Base-by-base conservation (phyloP, 2,888 invertebrate genomes). In the Athalia rosae region DNA sequence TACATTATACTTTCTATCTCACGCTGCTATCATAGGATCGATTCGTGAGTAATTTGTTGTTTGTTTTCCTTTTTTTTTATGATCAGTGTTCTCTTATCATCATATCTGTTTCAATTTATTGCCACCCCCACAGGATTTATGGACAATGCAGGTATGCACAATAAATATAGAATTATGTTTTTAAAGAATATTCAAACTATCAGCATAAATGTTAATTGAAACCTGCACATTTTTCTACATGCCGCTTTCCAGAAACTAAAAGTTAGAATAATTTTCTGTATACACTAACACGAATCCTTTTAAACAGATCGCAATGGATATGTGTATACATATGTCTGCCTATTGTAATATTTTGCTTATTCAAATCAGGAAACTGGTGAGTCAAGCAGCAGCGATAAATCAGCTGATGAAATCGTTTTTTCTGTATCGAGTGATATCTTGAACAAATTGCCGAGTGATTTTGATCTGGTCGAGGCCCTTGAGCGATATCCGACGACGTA, bases 341-440 rank as follows among this genome's bases (percentile, higher is more conserved):
- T 28, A 28, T 28, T 28, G 28, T 28, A 28, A 28, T 28, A 28
- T 28, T 28, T 28, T 28, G 28, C 28, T 2, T 28, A 28, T 53
- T 53, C 48, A n/a, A 77, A 66, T n/a, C 83, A 95, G 95, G 95
- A 95, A 85, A 92, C 94, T 3, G 91, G 92, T 82, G 90, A 92
- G 0, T 89, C 92, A 0, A 93, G 93, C 15, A 92, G 92, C 3
- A 92, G 91, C 0, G 93, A 92, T 4, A 93, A 92, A 79, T 94
- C 96, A 0, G 93, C 95, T 0, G 97, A 98, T 84, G 94, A 96
- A 83, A 92, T 95, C 62, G 95, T 97, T 0, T 93, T 93, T 88
- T 94, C 93, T 74, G 95, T 97, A 0, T 94, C 97, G 0, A 92
- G 93, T 53, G 97, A 97, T 85, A 94, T 98, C 79, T 90, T 97